Evolutionary conservation across 2,888 invertebrate genomes (phyloP).

Genomic region (Desoria tigrina): DNA sequence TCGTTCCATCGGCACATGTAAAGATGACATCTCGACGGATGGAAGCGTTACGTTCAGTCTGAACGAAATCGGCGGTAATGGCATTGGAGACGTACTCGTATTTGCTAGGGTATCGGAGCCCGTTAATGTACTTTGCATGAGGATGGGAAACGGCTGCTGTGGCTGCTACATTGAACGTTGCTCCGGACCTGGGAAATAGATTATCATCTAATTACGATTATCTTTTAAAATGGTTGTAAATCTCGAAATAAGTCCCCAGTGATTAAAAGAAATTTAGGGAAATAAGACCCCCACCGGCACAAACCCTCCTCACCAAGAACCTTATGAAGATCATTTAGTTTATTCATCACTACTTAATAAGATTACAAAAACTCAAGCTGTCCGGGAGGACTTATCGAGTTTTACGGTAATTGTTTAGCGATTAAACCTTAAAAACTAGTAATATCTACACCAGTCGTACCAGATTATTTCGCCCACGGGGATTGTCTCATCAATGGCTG

Average conservation of each 20-base stretch:
- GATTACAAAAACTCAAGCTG: too few species aligned
- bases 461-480: neutral
- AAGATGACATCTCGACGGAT: slow-evolving; percentile 16
- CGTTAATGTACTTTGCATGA: slow-evolving; percentile 1
- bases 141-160: slow-evolving; percentile 10
- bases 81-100: slow-evolving; percentile 13
- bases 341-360: too few species aligned
- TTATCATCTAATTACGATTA: neutral
- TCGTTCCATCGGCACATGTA: slow-evolving; percentile 11
- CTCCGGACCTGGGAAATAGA: neutral
- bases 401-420: too few species aligned
- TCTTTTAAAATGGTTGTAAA: neutral
- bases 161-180: slow-evolving; percentile 10
- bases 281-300: too few species aligned
- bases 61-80: slow-evolving; percentile 9
- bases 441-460: too few species aligned
- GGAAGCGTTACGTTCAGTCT: neutral
- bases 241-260: neutral
- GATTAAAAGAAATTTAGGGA: too few species aligned
- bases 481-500: neutral
- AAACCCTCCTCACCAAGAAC: too few species aligned
- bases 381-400: too few species aligned
- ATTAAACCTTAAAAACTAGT: too few species aligned
- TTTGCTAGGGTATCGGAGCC: slow-evolving; percentile 8
- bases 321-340: too few species aligned